Base-by-base conservation (phyloP, 2,888 invertebrate genomes). In the Caenorhabditis japonica region DNA sequence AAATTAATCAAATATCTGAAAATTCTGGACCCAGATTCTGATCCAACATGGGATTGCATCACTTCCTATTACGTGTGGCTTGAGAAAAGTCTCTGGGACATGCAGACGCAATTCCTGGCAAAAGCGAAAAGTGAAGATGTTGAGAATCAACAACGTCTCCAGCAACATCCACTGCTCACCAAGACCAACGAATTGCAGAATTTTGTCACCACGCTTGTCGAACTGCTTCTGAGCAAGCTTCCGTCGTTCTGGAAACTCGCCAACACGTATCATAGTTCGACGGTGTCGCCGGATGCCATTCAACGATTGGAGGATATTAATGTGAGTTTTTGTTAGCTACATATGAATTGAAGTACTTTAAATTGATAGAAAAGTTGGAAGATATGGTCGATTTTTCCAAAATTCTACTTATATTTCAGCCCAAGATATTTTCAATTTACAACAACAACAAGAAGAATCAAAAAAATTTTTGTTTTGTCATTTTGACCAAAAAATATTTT, bases 1-100 rank as follows among this genome's bases (percentile, higher is more conserved):
- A 93, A 94, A 88, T 91, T 96, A 69, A 95, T 97, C 79, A 92
- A 94, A 91, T 91, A 86, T 47, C 73, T 86, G 38, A 86, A 85
- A 70, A 92, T 92, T 85, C 89, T 93, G 75, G 93, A 93, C 85
- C 91, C 91, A 56, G 91, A 90, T 4, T 93, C 93, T 7, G 97
- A 99, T 89, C 95, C 97, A 1, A 97, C 96, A 0, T 97, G 97
- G 97, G 93, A 94, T 77, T 96, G 95, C 3, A 93, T 99, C 78
- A 91, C 91, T 49, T 92, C 93, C 73, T 92, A 94, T 75, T 93
- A 93, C 72, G 92, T 92, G 56, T 94, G 94, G 89, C 90, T 95
- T 10, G 91, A 92, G 83, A 90, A 89, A 69, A 90, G 92, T 41
- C 90, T 93, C 87, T 91, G 90, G 89, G 88, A 91, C 87, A 91